Evolutionary conservation across 2,113 vertebrate genomes (phyloP), one percentile per base, ranked within the genome.

Genomic region (Tachuris rubrigastra): DNA sequence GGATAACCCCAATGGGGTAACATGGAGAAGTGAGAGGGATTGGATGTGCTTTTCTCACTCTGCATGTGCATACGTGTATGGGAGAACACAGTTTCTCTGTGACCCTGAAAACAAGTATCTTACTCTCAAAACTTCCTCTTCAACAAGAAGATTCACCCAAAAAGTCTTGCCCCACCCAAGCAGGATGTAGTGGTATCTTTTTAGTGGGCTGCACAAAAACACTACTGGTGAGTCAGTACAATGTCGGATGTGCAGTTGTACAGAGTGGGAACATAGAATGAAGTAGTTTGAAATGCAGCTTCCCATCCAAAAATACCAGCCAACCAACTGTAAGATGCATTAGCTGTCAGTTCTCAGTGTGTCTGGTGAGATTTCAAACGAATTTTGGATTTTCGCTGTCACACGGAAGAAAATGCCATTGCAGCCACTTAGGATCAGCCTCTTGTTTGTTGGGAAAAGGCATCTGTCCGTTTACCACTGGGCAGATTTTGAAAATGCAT

Each of bases 271-370:
- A 74, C 78, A n/a, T 8, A 83, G 85, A 76, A 81, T 87, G 80
- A 75, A 86, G 90, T 92, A 58, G 35, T 69, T 89, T 72, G 92
- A 92, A 93, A 95, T 52, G 68, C 79, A 95, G 75, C 62, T 53
- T 95, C 58, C 86, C 6, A 6, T 90, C 95, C 91, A 91, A 93
- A 96, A 96, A 93, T 94, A 95, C 62, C 97, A 78, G 35, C 90
- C 92, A 95, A 91, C 88, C 84, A 80, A 77, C 75, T 87, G 65
- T 55, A 80, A 94, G 93, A 83, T 78, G 67, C 80, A 93, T 87
- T 89, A 94, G 71, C 89, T 97, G 81, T 90, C 93, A 85, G 71
- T 74, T 96, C 55, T 66, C 65, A 30, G 35, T 31, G 65, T 30
- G 10, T 86, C 87, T 95, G 85, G 62, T 87, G 72, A 71, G 82